Conservation (phyloP, 64 coral and sea anemone species). For the Dendronephthya gigantea region DNA sequence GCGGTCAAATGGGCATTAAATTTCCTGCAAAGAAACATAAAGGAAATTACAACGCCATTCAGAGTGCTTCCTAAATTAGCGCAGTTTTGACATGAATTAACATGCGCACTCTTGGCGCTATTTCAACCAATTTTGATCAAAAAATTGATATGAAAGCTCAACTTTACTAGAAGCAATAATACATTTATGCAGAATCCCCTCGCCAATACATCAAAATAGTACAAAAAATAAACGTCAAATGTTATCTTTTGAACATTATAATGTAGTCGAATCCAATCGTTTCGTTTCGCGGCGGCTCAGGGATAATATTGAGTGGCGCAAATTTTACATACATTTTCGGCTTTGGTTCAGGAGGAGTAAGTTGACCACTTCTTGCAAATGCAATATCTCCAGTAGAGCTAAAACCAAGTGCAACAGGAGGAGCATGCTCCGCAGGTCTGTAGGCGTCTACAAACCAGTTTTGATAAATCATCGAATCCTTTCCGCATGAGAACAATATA, state of each 20-base stretch:
- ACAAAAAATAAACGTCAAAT: no score
- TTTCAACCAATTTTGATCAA: no score
- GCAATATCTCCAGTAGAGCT: conserved; percentile 72
- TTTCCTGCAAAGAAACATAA: neutral
- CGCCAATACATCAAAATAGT: no score
- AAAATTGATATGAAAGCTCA: no score
- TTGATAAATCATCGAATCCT: conserved; percentile 73
- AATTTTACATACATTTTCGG: neutral
- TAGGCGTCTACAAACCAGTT: conserved; percentile 81
- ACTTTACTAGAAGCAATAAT: no score
- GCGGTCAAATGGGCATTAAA: neutral
- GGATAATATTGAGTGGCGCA: no score
- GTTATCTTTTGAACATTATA: no score
- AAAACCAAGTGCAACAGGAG: conserved; percentile 57
- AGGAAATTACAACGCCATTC: neutral
- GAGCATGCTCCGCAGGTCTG: conserved; percentile 69
- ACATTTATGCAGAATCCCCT: neutral
- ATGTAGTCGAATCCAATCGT: no score
- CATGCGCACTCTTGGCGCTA: no score
- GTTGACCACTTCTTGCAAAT: conserved; percentile 60
- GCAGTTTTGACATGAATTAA: no score
- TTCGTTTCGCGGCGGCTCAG: no score
- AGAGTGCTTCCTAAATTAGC: no score
- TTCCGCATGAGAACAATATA: conserved; percentile 76
- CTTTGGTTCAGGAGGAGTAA: conserved; percentile 10